Conservation (phyloP, 2,113 vertebrate species). For the Catharus bicknelli region DNA sequence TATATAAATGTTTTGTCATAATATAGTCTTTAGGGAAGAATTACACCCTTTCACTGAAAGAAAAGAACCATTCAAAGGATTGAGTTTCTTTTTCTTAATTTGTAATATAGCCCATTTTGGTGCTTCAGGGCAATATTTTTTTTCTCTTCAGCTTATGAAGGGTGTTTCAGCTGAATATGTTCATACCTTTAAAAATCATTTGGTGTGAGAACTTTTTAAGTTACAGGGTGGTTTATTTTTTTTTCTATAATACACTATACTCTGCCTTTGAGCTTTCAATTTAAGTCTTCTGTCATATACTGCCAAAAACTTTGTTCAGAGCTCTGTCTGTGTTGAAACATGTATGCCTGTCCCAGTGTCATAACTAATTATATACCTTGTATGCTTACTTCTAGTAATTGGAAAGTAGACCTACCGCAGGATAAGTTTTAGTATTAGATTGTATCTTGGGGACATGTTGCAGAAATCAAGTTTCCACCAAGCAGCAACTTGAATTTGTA, state of each 20-base stretch:
- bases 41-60: slow-evolving; percentile 62
- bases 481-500: slow-evolving; percentile 73
- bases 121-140: slow-evolving; percentile 62
- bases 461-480: slow-evolving; percentile 72
- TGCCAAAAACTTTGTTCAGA: slow-evolving; percentile 80
- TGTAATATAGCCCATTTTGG: slow-evolving; percentile 57
- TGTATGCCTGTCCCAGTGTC: slow-evolving; percentile 84
- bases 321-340: slow-evolving; percentile 77
- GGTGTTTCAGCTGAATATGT: slow-evolving; percentile 71
- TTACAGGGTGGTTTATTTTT: slow-evolving; percentile 9
- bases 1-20: slow-evolving; percentile 62
- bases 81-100: slow-evolving; percentile 51
- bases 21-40: slow-evolving; percentile 63
- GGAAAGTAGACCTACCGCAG: slow-evolving; percentile 80
- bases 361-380: slow-evolving; percentile 88
- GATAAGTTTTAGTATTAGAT: slow-evolving; percentile 72
- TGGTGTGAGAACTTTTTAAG: slow-evolving; percentile 73
- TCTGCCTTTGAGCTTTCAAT: slow-evolving; percentile 76
- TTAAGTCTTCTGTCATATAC: slow-evolving; percentile 80
- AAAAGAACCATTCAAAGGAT: slow-evolving; percentile 63
- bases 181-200: slow-evolving; percentile 75
- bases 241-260: slow-evolving; percentile 37
- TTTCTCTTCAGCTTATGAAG: slow-evolving; percentile 59
- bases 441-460: slow-evolving; percentile 76
- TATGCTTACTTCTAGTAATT: slow-evolving; percentile 83